Evolutionary conservation across 2,797 vertebrate species (phyloP).

Genomic region (Cynopterus sphinx): DNA sequence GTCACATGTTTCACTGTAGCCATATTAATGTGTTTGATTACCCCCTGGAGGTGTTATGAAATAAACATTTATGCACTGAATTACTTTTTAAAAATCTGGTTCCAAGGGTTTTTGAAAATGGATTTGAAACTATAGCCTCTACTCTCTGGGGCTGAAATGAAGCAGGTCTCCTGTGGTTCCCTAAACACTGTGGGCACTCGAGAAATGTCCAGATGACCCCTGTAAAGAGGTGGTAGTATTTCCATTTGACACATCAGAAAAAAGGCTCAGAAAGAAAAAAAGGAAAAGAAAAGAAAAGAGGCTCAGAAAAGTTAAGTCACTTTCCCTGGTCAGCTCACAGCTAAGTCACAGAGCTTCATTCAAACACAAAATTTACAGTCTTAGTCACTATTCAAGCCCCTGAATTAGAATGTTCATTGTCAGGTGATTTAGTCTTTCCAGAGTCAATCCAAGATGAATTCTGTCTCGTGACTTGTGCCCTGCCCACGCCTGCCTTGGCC

Average conservation of each 20-base stretch:
- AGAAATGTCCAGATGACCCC: not conserved
- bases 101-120: not conserved
- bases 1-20: not conserved
- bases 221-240: not conserved
- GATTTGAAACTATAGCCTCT: not conserved
- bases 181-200: not conserved
- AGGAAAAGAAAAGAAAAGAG: not conserved
- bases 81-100: not conserved
- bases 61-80: not conserved
- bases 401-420: not conserved
- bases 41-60: not conserved
- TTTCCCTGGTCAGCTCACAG: not conserved
- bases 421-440: not conserved
- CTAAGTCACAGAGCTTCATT: not conserved
- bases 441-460: not conserved
- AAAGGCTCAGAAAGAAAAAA: not conserved
- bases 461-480: not conserved
- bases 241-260: not conserved
- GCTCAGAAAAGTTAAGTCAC: not conserved
- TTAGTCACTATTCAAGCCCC: too few species aligned
- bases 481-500: too few species aligned
- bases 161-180: not conserved
- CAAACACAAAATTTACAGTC: not conserved
- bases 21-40: not conserved
- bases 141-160: not conserved